These are phyloP conservation scores for Vannuccia rotundouncinata DNA, from an alignment of 2,888 invertebrate genomes.

Conservation along the genomic window DNA sequence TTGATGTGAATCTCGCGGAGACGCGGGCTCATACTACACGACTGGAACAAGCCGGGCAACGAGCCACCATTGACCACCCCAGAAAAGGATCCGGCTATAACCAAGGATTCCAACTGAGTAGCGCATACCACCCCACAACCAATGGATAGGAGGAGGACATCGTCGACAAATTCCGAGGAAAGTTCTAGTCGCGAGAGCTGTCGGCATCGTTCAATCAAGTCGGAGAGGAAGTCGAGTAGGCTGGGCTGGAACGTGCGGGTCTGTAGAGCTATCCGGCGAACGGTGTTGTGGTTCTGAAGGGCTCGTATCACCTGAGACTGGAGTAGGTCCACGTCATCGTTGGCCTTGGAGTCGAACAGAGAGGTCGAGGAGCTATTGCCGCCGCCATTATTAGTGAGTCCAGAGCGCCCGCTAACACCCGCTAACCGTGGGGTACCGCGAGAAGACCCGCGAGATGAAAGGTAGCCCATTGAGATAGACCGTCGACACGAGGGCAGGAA, in stretches of 20 bases:
- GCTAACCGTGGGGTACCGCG: not conserved
- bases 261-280: not conserved
- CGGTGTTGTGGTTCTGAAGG: not conserved
- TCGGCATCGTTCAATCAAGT: not conserved
- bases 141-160: conserved; percentile 6
- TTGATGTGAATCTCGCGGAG: not conserved
- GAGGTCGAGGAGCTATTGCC: not conserved
- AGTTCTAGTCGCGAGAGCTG: not conserved
- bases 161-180: not conserved
- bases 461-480: not conserved
- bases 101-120: not conserved
- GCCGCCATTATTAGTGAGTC: not conserved
- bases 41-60: not conserved
- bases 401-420: not conserved
- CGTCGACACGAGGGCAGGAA: not conserved
- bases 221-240: conserved; percentile 5
- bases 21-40: not conserved
- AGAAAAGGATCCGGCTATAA: not conserved
- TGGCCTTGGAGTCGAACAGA: not conserved
- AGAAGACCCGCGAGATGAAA: not conserved
- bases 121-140: conserved; percentile 10
- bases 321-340: conserved; percentile 6
- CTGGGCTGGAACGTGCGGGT: conserved; percentile 1
- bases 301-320: not conserved
- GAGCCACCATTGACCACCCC: conserved; percentile 8